Evolutionary conservation across 2,888 invertebrate genomes (phyloP), one percentile per base, ranked within the genome.

Genomic region (Yponomeuta sedellus): DNA sequence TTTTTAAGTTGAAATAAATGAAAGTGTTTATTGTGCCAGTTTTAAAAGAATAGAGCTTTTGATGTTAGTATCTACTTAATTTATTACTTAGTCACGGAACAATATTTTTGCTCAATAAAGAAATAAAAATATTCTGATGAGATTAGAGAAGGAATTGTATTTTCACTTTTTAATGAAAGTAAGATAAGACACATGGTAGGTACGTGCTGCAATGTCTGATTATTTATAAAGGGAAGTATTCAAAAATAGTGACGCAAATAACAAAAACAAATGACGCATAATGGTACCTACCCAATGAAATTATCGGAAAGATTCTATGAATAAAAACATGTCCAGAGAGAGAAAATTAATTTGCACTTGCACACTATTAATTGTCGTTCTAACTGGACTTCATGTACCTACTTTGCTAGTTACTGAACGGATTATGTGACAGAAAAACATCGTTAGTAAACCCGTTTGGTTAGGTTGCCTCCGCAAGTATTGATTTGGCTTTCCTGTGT

Each of bases 41-140:
- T 52, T 68, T 62, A n/a, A 59, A 16, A 39, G 2, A n/a, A 39
- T 62, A 62, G 62, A 64, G 67, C 64, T 40, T 67, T 66, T 59
- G 57, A 63, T 63, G 61, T 56, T 22, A 61, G 22, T 34, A 3
- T 34, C 34, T 34, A 34, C 34, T 19, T 58, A 58, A 22, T 59
- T 20, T 34, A 34, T 19, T n/a, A n/a, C n/a, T n/a, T 39, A 8
- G 34, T 62, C 59, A 65, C 63, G 52, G 68, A 64, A 40, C 20
- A 69, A 68, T 72, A 72, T 70, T 71, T 72, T 72, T 75, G 76
- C 74, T 77, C 76, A 76, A 74, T 77, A 52, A 52, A 52, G 44
- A 16, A 77, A 61, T 61, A 25, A 61, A 62, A 28, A 62, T 28
- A 62, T 39, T 62, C 28, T 39, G 10, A 61, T 61, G 28, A 28